Base-by-base conservation (phyloP, 1,140 invertebrate genomes). In the Dryas iulia region DNA sequence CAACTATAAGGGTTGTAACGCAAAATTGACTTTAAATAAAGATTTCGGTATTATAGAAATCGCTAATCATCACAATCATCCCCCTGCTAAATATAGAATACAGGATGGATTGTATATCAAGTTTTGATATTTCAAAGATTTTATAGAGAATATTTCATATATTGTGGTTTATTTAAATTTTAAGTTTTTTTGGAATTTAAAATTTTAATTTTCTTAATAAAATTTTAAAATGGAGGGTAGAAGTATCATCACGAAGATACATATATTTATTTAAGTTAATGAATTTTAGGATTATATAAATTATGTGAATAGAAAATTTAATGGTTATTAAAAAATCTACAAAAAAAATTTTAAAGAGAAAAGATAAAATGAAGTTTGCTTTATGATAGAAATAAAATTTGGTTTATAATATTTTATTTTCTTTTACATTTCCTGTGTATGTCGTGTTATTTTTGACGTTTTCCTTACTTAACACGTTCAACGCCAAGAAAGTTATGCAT, bases 1-100 rank as follows among this genome's bases (percentile, higher is more conserved):
- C 39, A 84, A 86, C 64, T 82, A 56, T 10, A 56, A 81, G 14
- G 87, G 86, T 0, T 91, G 88, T 28, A 86, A 85, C 39, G 86
- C 86, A 0, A 86, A 82, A 35, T 64, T 88, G 10, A 81, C 73
- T 8, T 14, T 87, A 24, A 77, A 87, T 53, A 76, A 82, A 18
- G 79, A 86, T 21, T 82, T 78, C 23, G 77, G 69, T 6, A 74
- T 84, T 0, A 31, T 81, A 3, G 76, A 75, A 3, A 64, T 76
- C 0, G 74, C 76, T 23, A 79, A 80, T 7, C 60, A 73, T 21
- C 85, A 86, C 18, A 86, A 74, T 2, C 86, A 86, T 56, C 83
- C 81, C 0, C 86, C 86, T 0, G 74, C 81, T 0, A 79, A 80
- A 56, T 86, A 85, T 65, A 69, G 69, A 21, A 82, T 88, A 23